These are phyloP conservation scores for Morpho deidamia DNA, from an alignment of 2,888 invertebrate genomes.

Conservation along the genomic window DNA sequence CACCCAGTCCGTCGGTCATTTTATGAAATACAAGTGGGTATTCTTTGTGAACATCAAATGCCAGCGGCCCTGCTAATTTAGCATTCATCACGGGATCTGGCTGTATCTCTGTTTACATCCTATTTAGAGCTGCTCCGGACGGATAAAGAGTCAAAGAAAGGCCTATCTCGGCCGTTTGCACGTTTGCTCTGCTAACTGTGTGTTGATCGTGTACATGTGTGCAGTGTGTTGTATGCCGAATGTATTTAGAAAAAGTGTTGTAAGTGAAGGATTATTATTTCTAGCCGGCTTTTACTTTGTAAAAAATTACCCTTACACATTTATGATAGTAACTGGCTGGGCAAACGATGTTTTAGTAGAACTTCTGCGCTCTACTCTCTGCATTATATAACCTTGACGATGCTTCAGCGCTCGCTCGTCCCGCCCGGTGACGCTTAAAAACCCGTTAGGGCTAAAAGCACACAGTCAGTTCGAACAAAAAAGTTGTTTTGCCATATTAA, in stretches of 20 bases:
- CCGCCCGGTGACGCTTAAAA: too few relatives aligned
- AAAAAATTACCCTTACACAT: too few relatives aligned
- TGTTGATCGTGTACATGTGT: conserved; percentile 25
- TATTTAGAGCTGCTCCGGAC: conserved; percentile 68
- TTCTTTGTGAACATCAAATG: conserved; percentile 17
- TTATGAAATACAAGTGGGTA: conserved; percentile 1
- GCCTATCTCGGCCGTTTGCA: conserved; percentile 70
- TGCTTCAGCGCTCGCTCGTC: too few relatives aligned
- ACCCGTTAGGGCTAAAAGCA: too few relatives aligned
- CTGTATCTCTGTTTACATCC: conserved; percentile 74
- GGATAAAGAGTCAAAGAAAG: conserved; percentile 70
- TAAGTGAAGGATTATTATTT: not conserved
- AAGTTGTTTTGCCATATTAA: too few relatives aligned
- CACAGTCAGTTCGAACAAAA: too few relatives aligned
- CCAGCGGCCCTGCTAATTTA: conserved; percentile 41
- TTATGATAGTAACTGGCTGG: too few relatives aligned
- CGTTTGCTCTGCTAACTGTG: conserved; percentile 60
- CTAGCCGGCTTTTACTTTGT: too few relatives aligned
- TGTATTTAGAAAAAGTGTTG: not conserved
- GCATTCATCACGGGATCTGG: conserved; percentile 53
- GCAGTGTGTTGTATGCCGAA: not conserved
- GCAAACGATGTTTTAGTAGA: too few relatives aligned
- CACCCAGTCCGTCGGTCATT: conserved; percentile 3
- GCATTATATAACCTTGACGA: too few relatives aligned
- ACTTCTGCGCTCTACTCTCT: too few relatives aligned